A percentile compares a stretch with the other conserved stretches of the same genome.
Conservation (phyloP, 2,113 vertebrate species). For the Leucopsar rothschildi region DNA sequence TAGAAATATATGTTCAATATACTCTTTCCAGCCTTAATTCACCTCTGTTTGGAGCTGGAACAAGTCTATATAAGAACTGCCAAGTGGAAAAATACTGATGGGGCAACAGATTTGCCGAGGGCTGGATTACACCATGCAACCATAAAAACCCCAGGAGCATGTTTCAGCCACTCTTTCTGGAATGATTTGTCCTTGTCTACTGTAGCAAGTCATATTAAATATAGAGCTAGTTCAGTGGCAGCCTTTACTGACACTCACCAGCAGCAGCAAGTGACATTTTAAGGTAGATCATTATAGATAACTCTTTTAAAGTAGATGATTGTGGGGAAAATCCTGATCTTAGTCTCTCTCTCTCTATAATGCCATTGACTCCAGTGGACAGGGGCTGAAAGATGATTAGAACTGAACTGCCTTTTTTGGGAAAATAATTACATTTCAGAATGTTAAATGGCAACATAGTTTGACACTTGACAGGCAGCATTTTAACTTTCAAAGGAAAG, state of each 20-base stretch:
- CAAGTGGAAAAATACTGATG: constrained; percentile 26
- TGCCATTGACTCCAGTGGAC: neutral
- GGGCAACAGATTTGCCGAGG: neutral
- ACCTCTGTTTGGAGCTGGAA: constrained; percentile 17
- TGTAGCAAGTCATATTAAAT: neutral
- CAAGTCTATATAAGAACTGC: neutral
- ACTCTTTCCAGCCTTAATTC: neutral
- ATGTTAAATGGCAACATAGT: neutral
- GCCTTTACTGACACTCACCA: neutral
- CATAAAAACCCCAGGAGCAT: neutral
- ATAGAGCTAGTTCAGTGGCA: neutral
- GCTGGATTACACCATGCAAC: constrained; percentile 1
- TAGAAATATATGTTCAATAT: neutral
- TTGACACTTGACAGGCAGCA: neutral
- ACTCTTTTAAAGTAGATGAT: neutral
- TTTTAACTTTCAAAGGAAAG: neutral
- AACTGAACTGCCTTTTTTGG: neutral
- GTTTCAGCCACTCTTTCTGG: neutral
- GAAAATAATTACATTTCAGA: neutral
- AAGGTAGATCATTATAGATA: neutral
- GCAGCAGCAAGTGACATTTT: neutral
- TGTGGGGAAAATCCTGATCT: neutral
- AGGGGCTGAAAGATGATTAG: neutral
- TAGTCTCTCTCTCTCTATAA: neutral
- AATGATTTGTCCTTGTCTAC: neutral